These are phyloP conservation scores for Rhineura floridana DNA, from an alignment of 2,113 vertebrate species.

Conservation along the genomic window DNA sequence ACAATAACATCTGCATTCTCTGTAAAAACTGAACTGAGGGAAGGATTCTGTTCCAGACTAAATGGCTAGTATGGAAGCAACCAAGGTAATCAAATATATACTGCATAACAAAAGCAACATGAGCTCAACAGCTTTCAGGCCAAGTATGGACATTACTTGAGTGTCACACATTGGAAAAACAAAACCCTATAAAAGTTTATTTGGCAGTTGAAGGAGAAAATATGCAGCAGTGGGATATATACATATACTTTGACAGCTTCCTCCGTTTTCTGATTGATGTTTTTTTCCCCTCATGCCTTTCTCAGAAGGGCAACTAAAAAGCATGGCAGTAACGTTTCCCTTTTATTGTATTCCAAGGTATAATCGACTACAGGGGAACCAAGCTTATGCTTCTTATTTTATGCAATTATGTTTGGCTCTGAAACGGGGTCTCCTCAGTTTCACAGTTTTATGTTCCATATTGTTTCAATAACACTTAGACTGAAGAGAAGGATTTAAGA, in stretches of 20 bases:
- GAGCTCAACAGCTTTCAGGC: not conserved
- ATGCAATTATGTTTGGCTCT: conserved; percentile 59
- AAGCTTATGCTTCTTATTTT: conserved; percentile 62
- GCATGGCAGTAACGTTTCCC: conserved; percentile 45
- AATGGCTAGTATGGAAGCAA: not conserved
- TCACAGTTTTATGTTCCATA: conserved; percentile 37
- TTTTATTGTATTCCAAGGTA: conserved; percentile 69
- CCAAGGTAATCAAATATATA: not conserved
- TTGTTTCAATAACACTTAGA: conserved; percentile 11
- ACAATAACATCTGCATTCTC: not conserved
- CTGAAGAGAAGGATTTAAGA: conserved; percentile 26
- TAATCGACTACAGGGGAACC: conserved; percentile 68
- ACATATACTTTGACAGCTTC: not conserved
- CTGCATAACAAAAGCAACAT: not conserved
- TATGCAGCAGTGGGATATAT: not conserved
- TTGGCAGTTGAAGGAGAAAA: conserved; percentile 31
- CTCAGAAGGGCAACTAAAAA: conserved; percentile 36
- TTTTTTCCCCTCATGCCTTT: conserved; percentile 43
- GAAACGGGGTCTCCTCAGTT: conserved; percentile 43
- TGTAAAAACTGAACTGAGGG: not conserved
- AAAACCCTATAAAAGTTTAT: conserved; percentile 47
- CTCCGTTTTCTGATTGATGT: conserved; percentile 18
- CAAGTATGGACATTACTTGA: not conserved
- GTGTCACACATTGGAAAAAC: conserved; percentile 8
- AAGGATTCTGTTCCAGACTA: not conserved